Conservation (phyloP, 1,140 invertebrate genomes). For the Anadara kagoshimensis region DNA sequence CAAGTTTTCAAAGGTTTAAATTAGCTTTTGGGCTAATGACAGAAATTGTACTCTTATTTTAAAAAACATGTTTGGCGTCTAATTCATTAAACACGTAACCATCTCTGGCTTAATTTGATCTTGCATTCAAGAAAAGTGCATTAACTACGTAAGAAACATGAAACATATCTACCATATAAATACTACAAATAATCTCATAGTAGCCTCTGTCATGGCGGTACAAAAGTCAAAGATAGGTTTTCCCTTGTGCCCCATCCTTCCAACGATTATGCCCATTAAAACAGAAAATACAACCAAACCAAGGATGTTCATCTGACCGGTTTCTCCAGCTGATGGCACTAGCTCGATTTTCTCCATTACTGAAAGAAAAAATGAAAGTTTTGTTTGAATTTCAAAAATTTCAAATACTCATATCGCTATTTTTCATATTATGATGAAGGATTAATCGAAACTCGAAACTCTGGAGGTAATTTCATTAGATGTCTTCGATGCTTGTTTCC, state of each 20-base stretch:
- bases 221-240: constrained; percentile 75
- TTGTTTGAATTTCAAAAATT: too few species aligned
- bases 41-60: too few species aligned
- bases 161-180: constrained; percentile 69
- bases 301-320: constrained; percentile 63
- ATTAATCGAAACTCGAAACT: too few species aligned
- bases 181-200: constrained; percentile 74
- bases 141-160: too few species aligned
- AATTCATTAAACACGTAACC: not conserved
- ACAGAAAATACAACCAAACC: constrained; percentile 77
- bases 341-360: not conserved
- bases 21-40: too few species aligned
- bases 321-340: constrained; percentile 27
- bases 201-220: constrained; percentile 74
- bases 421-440: too few species aligned
- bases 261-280: constrained; percentile 75
- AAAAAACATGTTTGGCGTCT: not conserved
- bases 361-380: constrained; percentile 1
- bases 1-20: too few species aligned
- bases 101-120: too few species aligned
- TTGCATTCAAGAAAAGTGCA: too few species aligned
- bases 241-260: constrained; percentile 72
- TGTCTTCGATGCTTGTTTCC: too few species aligned
- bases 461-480: too few species aligned
- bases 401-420: too few species aligned